A percentile compares a stretch with the other conserved stretches of the same genome.
phyloP scores from a whole-genome alignment of 2,113 vertebrate genomes.

The Pavo muticus region DNA sequence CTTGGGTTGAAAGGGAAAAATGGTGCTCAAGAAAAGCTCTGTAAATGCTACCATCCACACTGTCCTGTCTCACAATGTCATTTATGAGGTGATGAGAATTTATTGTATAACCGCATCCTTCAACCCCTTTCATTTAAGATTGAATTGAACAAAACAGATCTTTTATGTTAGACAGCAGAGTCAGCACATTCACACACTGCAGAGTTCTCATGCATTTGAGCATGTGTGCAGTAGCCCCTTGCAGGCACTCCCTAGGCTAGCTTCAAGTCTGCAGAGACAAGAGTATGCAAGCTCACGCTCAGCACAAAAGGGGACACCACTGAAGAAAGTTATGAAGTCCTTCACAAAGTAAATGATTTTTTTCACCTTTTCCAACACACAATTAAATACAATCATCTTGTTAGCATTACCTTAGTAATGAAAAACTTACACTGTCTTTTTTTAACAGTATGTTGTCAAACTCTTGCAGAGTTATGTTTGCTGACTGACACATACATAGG shows the following conservation, averaged over 20 bases:
- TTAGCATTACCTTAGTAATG: neutral
- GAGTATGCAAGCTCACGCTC: neutral
- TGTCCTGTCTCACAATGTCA: neutral
- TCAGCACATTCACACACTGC: neutral
- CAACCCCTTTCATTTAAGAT: neutral
- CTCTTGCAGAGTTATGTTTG: neutral
- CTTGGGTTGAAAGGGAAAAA: neutral
- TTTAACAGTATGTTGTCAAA: neutral
- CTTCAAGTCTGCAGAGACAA: neutral
- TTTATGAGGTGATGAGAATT: neutral
- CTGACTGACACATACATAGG: neutral
- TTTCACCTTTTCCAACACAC: neutral
- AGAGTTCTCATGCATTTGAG: neutral
- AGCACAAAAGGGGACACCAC: neutral
- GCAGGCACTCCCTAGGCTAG: neutral
- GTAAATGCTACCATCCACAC: neutral
- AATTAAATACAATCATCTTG: neutral
- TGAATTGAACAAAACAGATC: neutral
- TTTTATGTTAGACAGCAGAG: neutral
- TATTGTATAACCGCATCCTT: neutral
- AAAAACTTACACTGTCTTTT: neutral
- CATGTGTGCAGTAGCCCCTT: rapidly evolving
- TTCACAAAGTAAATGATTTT: neutral
- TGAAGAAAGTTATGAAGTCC: neutral
- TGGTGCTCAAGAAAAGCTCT: neutral